Percentiles rank a stretch among this genome's conserved stretches.
Evolutionary conservation across 1,140 invertebrate genomes (phyloP).

Genomic region (Drosophila persimilis): DNA sequence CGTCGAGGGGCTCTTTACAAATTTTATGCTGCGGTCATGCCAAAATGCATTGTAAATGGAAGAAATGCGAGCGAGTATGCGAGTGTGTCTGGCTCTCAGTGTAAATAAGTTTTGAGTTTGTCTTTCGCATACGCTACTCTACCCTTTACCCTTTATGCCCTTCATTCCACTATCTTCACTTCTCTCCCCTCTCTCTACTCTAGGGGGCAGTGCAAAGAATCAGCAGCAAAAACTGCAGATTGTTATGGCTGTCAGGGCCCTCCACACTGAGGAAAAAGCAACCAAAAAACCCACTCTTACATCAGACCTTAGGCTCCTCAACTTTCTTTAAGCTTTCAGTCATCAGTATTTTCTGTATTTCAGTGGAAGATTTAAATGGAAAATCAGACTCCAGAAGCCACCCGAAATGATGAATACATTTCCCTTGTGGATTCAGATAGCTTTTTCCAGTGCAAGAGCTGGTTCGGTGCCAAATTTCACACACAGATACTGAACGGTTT

Average conservation of each 20-base stretch:
- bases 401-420: slow-evolving; percentile 9
- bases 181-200: background rate
- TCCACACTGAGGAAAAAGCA: slow-evolving; percentile 14
- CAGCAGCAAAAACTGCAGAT: slow-evolving; percentile 49
- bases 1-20: slow-evolving; percentile 41
- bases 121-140: slow-evolving; percentile 12
- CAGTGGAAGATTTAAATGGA: no score
- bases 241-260: slow-evolving; percentile 48
- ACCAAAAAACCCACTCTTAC: background rate
- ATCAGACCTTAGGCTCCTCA: background rate
- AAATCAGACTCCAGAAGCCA: background rate
- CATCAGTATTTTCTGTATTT: no score
- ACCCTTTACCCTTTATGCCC: no score
- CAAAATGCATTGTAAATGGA: slow-evolving; percentile 56
- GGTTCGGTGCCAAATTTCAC: slow-evolving; percentile 46
- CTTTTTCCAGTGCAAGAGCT: slow-evolving; percentile 36
- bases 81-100: slow-evolving; percentile 25
- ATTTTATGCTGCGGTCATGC: slow-evolving; percentile 42
- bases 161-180: no score
- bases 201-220: slow-evolving; percentile 20
- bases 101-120: slow-evolving; percentile 53
- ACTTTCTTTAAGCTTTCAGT: no score
- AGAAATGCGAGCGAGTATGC: slow-evolving; percentile 10
- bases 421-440: slow-evolving; percentile 5
- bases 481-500: slow-evolving; percentile 38